phyloP scores from a whole-genome alignment of 2,113 vertebrate genomes.

The Anguilla japonica region DNA sequence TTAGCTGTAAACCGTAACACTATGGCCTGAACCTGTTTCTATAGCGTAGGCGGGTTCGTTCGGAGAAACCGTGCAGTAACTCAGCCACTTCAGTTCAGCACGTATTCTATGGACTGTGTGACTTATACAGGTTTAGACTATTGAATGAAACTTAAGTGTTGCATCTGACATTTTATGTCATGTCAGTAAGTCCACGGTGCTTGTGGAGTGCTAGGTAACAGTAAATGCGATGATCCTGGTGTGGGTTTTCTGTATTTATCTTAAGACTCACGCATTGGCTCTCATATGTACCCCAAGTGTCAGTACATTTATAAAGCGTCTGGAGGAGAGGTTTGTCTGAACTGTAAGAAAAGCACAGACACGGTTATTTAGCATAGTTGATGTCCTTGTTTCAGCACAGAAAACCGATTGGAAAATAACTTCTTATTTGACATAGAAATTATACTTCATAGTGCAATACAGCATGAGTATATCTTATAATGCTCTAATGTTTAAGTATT shows the following conservation, averaged over 20 bases:
- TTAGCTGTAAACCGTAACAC: too few species aligned
- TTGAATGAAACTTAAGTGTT: not conserved
- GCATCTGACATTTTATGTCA: not conserved
- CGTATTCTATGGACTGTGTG: too few species aligned
- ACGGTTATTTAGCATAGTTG: not conserved
- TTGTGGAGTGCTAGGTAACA: too few species aligned
- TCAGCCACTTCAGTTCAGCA: not conserved
- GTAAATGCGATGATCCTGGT: not conserved
- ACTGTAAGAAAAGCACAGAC: not conserved
- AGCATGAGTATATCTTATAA: too few species aligned
- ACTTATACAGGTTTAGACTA: not conserved
- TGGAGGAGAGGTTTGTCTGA: not conserved
- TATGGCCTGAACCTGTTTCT: too few species aligned
- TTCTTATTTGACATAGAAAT: not conserved
- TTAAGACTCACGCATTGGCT: not conserved
- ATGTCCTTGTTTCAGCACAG: not conserved
- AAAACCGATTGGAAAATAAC: not conserved
- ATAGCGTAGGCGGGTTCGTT: not conserved
- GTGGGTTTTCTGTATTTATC: not conserved
- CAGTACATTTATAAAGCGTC: not conserved
- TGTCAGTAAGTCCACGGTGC: not conserved
- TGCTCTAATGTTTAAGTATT: too few species aligned
- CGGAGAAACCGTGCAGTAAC: too few species aligned
- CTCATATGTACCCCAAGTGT: not conserved
- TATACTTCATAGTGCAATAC: too few species aligned